Evolutionary conservation across 2,113 vertebrate species (phyloP).

Genomic region (Raphicerus campestris): DNA sequence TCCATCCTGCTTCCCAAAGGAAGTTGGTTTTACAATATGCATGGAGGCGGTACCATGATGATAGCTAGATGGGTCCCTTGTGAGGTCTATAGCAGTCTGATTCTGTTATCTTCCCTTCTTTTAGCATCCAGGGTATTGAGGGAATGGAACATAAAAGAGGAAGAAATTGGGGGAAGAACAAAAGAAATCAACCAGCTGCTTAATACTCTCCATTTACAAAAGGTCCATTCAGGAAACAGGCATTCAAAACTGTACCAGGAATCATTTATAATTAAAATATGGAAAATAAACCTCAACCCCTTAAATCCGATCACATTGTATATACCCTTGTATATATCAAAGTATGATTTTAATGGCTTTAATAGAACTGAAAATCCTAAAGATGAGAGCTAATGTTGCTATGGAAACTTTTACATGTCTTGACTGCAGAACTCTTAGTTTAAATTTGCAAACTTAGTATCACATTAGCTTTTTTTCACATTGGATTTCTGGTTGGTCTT

Average conservation of each 20-base stretch:
- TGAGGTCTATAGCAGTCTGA: neutral
- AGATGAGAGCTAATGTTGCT: conserved; percentile 76
- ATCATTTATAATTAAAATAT: conserved; percentile 31
- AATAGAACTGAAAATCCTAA: conserved; percentile 68
- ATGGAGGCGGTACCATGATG: neutral
- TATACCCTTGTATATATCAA: neutral
- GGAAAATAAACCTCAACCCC: conserved; percentile 7
- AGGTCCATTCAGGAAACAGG: neutral
- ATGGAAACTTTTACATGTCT: conserved; percentile 74
- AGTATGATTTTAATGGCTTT: conserved; percentile 65
- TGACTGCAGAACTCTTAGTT: conserved; percentile 66
- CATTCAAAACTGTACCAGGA: neutral
- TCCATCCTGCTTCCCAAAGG: neutral
- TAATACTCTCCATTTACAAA: neutral
- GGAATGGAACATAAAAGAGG: neutral
- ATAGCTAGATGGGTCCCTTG: neutral
- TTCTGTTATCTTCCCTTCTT: neutral
- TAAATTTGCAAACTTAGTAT: conserved; percentile 75
- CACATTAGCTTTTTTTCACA: conserved; percentile 67
- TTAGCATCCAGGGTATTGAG: neutral
- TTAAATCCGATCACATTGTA: neutral
- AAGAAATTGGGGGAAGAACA: neutral
- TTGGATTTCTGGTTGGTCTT: conserved; percentile 73
- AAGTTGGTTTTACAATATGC: neutral
- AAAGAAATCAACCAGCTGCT: neutral